phyloP scores from a whole-genome alignment of 35 echinoderm and acorn worm genomes.

The Apostichopus californicus region DNA sequence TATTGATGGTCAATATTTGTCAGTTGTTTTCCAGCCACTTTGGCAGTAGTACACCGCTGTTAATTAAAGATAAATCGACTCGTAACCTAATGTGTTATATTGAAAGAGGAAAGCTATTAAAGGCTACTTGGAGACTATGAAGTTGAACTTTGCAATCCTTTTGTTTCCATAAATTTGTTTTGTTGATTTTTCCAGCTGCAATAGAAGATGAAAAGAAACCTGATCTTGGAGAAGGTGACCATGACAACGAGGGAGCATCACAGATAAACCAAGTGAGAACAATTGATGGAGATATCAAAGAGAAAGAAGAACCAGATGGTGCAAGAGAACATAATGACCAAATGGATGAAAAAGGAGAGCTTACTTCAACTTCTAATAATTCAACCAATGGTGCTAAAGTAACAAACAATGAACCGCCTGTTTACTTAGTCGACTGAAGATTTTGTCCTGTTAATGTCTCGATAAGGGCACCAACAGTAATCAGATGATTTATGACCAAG shows the following conservation, averaged over 20 bases:
- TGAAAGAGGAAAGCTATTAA: too few relatives aligned
- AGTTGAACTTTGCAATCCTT: too few relatives aligned
- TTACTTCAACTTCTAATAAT: not conserved
- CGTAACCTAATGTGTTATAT: too few relatives aligned
- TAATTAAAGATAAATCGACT: too few relatives aligned
- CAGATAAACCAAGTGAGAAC: not conserved
- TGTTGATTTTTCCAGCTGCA: not conserved
- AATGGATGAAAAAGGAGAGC: not conserved
- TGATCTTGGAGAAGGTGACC: not conserved
- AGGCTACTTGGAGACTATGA: too few relatives aligned
- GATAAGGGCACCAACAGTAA: not conserved
- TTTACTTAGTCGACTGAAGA: conserved; percentile 30
- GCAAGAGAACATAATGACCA: not conserved
- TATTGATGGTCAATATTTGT: too few relatives aligned
- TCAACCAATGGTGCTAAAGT: conserved; percentile 1
- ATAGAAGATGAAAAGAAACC: conserved; percentile 20
- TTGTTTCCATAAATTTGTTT: not conserved
- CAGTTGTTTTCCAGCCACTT: too few relatives aligned
- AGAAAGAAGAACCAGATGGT: not conserved
- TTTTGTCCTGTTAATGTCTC: not conserved
- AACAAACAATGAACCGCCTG: conserved; percentile 18
- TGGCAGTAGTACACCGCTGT: too few relatives aligned
- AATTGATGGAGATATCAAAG: not conserved
- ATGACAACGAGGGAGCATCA: not conserved
- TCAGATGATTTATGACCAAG: not conserved